Evolutionary conservation across 2,888 invertebrate genomes (phyloP), one percentile per base, ranked within the genome.

Genomic region (Pristionchus japonicus): DNA sequence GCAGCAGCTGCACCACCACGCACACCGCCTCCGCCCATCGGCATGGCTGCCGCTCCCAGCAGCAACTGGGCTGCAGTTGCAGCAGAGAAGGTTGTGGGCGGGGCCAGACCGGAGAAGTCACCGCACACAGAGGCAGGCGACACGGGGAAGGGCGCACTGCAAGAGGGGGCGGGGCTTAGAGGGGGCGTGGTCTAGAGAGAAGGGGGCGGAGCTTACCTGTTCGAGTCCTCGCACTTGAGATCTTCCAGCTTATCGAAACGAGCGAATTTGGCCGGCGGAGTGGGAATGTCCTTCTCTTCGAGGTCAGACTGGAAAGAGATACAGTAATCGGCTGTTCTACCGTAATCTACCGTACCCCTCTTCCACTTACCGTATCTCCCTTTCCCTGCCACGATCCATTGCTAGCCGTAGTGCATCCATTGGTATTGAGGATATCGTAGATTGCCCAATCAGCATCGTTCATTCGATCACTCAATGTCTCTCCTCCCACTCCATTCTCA

Each of bases 401-500:
- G 43, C 77, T 77, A 64, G 43, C 40, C 1, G 40, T 85, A 3
- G 43, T 85, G 31, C 85, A 40, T 40, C 64, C 61, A 27, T 15
- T 70, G 15, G 49, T 52, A 3, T 27, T 49, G 70, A 87, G 87
- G 7, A 87, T 87, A 77, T 87, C 87, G 17, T 87, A 87, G 80
- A 87, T 87, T 47, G 87, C 87, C 87, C 87, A 87, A 43, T 87
- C 87, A 20, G 87, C 87, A 23, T 86, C 86, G 34, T 86, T 86
- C 86, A 86, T 86, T 70, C 86, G 67, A 67, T 86, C 86, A 23
- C 86, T 43, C 23, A 86, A 20, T 6, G 86, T 52, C 49, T 86
- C 86, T 47, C 37, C 67, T 11, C 86, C 86, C 43, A 86, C 86
- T 70, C 86, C 86, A 27, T 86, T 67, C 49, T 86, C 86, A 70